Base-by-base conservation (phyloP, 2,113 vertebrate genomes). In the Anguilla japonica region DNA sequence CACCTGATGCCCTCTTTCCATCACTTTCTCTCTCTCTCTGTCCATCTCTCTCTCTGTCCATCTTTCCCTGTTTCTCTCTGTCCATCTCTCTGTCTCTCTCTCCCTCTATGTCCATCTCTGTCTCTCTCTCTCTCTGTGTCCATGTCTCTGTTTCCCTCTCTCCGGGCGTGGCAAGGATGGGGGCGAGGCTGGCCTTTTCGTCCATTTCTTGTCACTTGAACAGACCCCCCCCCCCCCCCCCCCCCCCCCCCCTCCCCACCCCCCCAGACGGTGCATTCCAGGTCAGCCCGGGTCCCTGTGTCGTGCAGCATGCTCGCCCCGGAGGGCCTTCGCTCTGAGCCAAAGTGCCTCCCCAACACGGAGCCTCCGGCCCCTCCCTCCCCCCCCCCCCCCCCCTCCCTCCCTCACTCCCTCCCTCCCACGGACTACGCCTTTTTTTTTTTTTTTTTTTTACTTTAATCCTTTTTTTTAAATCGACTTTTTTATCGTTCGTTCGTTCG, bases 331-430 rank as follows among this genome's bases (percentile, higher is more conserved):
- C 90, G 92, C 94, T 95, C 93, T 91, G 88, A 95, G 81, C 91
- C 93, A 91, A 94, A 90, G 91, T 93, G 93, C 96, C 95, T 95
- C 91, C 15, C 89, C 93, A 92, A 91, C 89, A 90, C 93, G 93
- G 91, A 93, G 92, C 92, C 94, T 87, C 95, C 94, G 91, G 95
- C 88, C 89, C 92, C 93, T 29, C 92, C 88, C 90, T 92, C 93
- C 81, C 46, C 1, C 34, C 34, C 92, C 88, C 90, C 92, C 93
- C 81, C 46, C 1, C 34, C 34, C 34, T 34, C 34, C 34, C 34
- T 34, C 34, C 34, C 34, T 34, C 1, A 34, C 34, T 34, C 89
- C 92, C 93, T 29, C 92, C 88, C 90, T 92, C 93, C 34, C 75
- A 81, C 91, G 88, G 88, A 91, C 87, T 87, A 85, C 53, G 83